phyloP scores from a whole-genome alignment of 2,888 invertebrate genomes.

The Stenotaenia linearis region DNA sequence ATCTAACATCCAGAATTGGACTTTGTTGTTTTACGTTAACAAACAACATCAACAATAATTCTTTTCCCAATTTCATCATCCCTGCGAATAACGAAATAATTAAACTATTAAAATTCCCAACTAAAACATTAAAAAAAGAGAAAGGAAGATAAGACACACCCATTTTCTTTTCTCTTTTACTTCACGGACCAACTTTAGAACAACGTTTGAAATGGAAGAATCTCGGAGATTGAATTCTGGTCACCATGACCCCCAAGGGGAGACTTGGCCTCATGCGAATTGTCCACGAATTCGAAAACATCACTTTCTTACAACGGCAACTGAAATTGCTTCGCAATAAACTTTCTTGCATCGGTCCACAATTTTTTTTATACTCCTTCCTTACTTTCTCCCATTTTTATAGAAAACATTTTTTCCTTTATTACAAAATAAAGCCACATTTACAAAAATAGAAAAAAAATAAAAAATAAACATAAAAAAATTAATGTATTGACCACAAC shows the following conservation, averaged over 20 bases:
- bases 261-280: conserved; percentile 13
- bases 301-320: conserved; percentile 21
- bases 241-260: conserved; percentile 24
- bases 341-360: conserved; percentile 18
- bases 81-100: too few species aligned
- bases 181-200: not conserved
- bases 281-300: conserved; percentile 26
- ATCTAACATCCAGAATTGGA: not conserved
- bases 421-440: not conserved
- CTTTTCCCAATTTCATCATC: too few species aligned
- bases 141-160: not conserved
- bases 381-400: not conserved
- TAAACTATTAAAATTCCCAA: not conserved
- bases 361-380: not conserved
- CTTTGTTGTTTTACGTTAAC: not conserved
- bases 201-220: conserved; percentile 17
- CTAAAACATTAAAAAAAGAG: not conserved
- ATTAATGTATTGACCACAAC: too few species aligned
- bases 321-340: conserved; percentile 18
- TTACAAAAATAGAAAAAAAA: not conserved
- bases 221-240: conserved; percentile 20
- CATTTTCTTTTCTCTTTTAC: not conserved
- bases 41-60: too few species aligned
- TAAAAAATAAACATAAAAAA: not conserved
- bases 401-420: not conserved